These are phyloP conservation scores for Columba janthina DNA, from an alignment of 2,113 vertebrate genomes.

Conservation along the genomic window DNA sequence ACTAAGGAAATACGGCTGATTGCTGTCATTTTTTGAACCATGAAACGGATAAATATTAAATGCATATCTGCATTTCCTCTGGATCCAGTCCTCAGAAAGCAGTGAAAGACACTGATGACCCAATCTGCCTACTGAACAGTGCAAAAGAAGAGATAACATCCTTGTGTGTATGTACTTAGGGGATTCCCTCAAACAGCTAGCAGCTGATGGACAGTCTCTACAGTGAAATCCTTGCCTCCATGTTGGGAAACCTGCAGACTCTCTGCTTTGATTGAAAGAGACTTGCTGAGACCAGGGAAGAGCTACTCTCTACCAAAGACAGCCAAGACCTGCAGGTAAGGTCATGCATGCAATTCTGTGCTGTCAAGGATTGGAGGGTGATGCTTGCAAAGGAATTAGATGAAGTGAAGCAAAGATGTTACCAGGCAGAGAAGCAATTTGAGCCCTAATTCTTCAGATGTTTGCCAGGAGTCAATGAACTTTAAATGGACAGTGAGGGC, in stretches of 20 bases:
- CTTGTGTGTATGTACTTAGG: fast-evolving
- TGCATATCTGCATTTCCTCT: background rate
- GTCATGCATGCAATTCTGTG: fast-evolving
- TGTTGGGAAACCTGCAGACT: background rate
- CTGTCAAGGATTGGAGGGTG: background rate
- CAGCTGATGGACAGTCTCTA: background rate
- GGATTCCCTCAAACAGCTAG: background rate
- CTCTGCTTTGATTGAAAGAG: background rate
- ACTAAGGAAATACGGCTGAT: background rate
- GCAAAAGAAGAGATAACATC: background rate
- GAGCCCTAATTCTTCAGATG: background rate
- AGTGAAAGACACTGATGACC: background rate
- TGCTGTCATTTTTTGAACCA: background rate
- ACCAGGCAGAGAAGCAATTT: background rate
- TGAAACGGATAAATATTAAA: background rate
- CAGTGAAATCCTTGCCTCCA: background rate
- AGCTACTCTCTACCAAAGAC: background rate
- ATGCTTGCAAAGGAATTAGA: background rate
- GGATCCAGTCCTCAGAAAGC: background rate
- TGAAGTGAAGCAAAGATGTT: background rate
- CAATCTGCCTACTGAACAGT: background rate
- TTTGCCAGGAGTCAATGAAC: background rate
- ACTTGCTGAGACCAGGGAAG: background rate
- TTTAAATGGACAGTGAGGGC: background rate
- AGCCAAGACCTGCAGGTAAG: background rate